phyloP scores from a whole-genome alignment of 2,113 vertebrate species.

The Archilochus colubris region DNA sequence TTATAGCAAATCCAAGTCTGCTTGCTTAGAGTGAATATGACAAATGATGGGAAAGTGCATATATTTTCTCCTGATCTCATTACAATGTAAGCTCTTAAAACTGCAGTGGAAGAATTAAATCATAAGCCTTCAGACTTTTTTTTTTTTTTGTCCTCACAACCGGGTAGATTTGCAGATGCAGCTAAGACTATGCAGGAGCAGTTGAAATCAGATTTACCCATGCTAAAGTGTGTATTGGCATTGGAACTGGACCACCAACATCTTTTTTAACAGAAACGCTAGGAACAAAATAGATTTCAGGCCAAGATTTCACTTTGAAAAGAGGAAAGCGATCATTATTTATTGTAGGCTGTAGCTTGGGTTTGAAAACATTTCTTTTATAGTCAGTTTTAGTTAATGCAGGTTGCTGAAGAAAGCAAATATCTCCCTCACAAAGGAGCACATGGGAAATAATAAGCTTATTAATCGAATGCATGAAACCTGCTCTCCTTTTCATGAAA shows the following conservation, averaged over 20 bases:
- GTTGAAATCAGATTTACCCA: slow-evolving; percentile 60
- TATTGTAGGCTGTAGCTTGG: slow-evolving; percentile 62
- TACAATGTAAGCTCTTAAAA: slow-evolving; percentile 25
- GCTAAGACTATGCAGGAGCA: slow-evolving; percentile 37
- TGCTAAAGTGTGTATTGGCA: slow-evolving; percentile 44
- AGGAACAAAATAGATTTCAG: slow-evolving; percentile 57
- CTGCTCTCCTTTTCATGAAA: slow-evolving; percentile 61
- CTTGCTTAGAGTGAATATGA: slow-evolving; percentile 61
- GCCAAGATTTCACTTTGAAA: slow-evolving; percentile 41
- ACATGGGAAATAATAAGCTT: slow-evolving; percentile 68
- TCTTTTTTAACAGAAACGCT: slow-evolving; percentile 56
- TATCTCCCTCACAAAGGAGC: slow-evolving; percentile 52
- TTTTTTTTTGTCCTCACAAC: not conserved
- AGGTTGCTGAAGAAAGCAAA: slow-evolving; percentile 72
- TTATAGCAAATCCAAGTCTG: not conserved
- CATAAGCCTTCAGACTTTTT: not conserved
- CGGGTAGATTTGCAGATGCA: slow-evolving; percentile 45
- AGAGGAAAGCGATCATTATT: slow-evolving; percentile 57
- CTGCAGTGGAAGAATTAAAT: slow-evolving; percentile 54
- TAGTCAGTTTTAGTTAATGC: slow-evolving; percentile 68
- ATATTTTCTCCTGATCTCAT: slow-evolving; percentile 62
- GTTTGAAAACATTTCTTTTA: slow-evolving; percentile 71
- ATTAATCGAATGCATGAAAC: slow-evolving; percentile 64
- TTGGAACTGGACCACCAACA: slow-evolving; percentile 71
- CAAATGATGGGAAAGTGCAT: slow-evolving; percentile 69